Percentiles rank a stretch among this genome's conserved stretches.
Evolutionary conservation across 2,888 invertebrate species (phyloP).

Genomic region (Spisula solida): DNA sequence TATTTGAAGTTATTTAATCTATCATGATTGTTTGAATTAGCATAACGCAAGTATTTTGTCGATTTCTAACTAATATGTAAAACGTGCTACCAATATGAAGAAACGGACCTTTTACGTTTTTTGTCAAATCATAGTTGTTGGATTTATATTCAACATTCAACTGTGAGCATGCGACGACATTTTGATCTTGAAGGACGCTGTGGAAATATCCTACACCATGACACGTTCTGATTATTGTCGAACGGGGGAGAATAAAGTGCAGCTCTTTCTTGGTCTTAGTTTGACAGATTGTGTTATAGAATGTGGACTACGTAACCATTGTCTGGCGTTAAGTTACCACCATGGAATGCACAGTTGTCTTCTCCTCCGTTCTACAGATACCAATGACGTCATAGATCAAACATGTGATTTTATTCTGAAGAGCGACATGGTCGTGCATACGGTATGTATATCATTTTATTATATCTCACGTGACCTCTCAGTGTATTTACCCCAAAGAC

Average conservation of each 20-base stretch:
- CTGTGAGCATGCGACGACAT: neutral
- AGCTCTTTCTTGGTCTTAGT: neutral
- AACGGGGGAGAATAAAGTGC: neutral
- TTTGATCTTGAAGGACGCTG: neutral
- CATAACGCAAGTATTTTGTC: no score
- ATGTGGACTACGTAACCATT: conserved; percentile 2
- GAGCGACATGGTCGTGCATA: neutral
- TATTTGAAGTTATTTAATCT: no score
- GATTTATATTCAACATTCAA: neutral
- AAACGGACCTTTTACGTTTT: neutral
- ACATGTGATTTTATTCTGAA: conserved; percentile 8
- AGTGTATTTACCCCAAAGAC: no score
- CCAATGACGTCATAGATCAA: neutral
- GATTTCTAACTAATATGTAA: no score
- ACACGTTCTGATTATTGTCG: neutral
- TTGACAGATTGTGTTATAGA: neutral
- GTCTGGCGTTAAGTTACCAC: conserved; percentile 2
- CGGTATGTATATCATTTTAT: neutral
- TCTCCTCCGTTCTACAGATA: neutral
- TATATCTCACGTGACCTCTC: no score
- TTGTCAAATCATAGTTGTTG: neutral
- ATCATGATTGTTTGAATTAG: no score
- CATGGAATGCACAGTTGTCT: neutral
- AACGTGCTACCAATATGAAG: neutral
- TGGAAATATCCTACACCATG: neutral